Percentiles rank a stretch among this genome's conserved stretches.
Evolutionary conservation across 2,888 invertebrate genomes (phyloP).

Genomic region (Anaspis maculata): DNA sequence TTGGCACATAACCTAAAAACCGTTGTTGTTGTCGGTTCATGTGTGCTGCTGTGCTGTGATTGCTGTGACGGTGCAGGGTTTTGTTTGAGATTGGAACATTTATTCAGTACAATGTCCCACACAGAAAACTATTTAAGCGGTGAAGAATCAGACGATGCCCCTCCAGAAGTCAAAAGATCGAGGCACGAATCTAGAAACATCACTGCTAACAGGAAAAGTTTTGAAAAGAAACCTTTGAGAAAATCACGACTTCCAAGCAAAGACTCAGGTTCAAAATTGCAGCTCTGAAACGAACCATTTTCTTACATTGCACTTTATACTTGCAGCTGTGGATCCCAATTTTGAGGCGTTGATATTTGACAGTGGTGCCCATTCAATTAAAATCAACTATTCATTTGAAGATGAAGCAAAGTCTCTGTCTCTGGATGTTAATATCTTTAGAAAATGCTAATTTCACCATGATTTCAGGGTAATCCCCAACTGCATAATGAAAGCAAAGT

Average conservation of each 20-base stretch:
- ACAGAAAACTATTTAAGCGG: no score
- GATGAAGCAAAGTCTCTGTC: conserved; percentile 53
- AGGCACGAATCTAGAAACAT: conserved; percentile 6
- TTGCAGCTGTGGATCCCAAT: conserved; percentile 8
- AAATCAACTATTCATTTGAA: conserved; percentile 70
- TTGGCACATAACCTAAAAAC: no score
- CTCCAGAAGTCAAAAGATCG: conserved; percentile 5
- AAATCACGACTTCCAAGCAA: conserved; percentile 7
- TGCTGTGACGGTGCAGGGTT: no score
- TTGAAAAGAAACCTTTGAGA: conserved; percentile 5
- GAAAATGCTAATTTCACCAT: no score
- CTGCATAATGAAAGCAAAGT: conserved; percentile 96
- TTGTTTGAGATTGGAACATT: no score
- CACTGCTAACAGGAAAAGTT: conserved; percentile 5
- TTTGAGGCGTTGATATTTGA: conserved; percentile 44
- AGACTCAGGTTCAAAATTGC: conserved; percentile 3
- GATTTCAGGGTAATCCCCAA: conserved; percentile 70
- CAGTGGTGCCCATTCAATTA: conserved; percentile 81
- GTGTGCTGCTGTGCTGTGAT: no score
- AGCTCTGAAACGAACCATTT: background rate
- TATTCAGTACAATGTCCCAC: no score
- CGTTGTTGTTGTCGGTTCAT: no score
- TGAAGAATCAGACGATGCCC: conserved; percentile 6
- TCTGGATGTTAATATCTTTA: no score
- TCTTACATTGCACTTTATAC: background rate